Evolutionary conservation across 2,888 invertebrate genomes (phyloP).

Genomic region (Drepanosiphum platanoidis): DNA sequence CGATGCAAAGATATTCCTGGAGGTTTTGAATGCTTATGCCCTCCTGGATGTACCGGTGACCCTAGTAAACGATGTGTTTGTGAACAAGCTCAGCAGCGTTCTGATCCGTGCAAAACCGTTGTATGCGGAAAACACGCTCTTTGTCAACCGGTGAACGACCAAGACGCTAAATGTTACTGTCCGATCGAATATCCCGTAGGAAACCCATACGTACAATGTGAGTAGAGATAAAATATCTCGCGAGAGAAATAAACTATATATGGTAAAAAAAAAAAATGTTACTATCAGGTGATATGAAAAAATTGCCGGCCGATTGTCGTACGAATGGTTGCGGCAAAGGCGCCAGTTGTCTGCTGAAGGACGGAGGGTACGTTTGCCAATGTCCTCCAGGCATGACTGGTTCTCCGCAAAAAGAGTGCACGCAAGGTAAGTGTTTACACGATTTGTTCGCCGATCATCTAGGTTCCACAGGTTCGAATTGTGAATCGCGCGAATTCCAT

Average conservation of each 20-base stretch:
- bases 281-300: slow-evolving; percentile 71
- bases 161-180: slow-evolving; percentile 81
- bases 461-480: neutral
- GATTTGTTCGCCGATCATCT: neutral
- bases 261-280: neutral
- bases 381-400: slow-evolving; percentile 81
- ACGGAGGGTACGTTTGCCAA: slow-evolving; percentile 82
- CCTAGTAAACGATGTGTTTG: slow-evolving; percentile 83
- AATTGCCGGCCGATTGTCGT: slow-evolving; percentile 79
- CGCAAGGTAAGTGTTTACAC: slow-evolving; percentile 70
- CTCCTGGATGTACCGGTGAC: slow-evolving; percentile 83
- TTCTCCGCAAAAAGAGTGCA: slow-evolving; percentile 78
- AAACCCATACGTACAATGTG: slow-evolving; percentile 87
- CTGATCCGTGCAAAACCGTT: slow-evolving; percentile 81
- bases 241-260: neutral
- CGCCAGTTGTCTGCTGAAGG: slow-evolving; percentile 84
- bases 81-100: slow-evolving; percentile 69
- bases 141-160: slow-evolving; percentile 76
- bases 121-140: slow-evolving; percentile 85
- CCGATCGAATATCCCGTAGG: slow-evolving; percentile 84
- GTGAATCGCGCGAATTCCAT: neutral
- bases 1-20: slow-evolving; percentile 80
- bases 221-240: slow-evolving; percentile 67
- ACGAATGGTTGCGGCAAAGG: slow-evolving; percentile 85
- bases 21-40: slow-evolving; percentile 84